Evolutionary conservation across 2,888 invertebrate species (phyloP).

Genomic region (Ophonus ardosiacus): DNA sequence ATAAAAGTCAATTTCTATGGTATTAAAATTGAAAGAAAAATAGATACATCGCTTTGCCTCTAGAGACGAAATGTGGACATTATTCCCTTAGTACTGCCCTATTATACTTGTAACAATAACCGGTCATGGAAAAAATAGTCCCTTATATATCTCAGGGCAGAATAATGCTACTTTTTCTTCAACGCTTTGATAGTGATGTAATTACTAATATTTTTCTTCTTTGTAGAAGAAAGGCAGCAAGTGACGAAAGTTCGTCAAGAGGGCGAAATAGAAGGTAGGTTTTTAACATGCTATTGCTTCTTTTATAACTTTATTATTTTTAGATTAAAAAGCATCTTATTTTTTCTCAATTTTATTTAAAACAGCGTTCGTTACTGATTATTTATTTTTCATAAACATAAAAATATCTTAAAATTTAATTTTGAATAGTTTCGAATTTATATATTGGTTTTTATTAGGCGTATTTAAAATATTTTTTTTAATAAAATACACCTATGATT

Average conservation of each 20-base stretch:
- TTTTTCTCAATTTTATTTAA: constrained; percentile 12
- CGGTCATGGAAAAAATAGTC: too few relatives aligned
- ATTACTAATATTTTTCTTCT: constrained; percentile 58
- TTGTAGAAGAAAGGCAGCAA: constrained; percentile 71
- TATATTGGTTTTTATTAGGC: background rate
- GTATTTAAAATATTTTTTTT: background rate
- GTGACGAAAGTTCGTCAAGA: constrained; percentile 71
- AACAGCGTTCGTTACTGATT: background rate
- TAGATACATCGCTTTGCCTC: too few relatives aligned
- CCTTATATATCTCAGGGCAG: too few relatives aligned
- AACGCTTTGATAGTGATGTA: too few relatives aligned
- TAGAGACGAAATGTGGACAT: too few relatives aligned
- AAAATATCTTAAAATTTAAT: background rate
- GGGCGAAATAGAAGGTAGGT: constrained; percentile 72
- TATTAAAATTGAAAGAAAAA: too few relatives aligned
- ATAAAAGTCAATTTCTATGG: too few relatives aligned
- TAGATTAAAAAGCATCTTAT: constrained; percentile 22
- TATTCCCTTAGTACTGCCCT: too few relatives aligned
- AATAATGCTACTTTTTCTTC: too few relatives aligned
- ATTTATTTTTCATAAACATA: background rate
- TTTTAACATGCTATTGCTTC: constrained; percentile 50
- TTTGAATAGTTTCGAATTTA: background rate
- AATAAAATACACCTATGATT: background rate
- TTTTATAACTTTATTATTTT: constrained; percentile 41
- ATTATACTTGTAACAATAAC: too few relatives aligned